Conservation (phyloP, 2,113 vertebrate species). For the Rhinoptilus africanus region DNA sequence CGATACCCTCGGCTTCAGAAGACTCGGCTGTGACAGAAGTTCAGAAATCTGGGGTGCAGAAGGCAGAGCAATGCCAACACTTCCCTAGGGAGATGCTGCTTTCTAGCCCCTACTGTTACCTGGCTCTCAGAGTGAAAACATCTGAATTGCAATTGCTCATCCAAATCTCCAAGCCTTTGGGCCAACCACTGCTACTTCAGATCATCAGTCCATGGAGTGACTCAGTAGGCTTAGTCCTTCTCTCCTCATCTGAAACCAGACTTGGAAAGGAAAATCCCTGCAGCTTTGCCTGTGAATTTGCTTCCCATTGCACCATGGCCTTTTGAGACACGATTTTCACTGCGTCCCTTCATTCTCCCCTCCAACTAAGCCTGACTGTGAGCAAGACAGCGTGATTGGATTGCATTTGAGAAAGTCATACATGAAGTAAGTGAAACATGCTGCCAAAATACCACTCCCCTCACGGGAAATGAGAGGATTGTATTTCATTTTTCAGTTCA, state of each 20-base stretch:
- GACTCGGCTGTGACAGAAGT: background rate
- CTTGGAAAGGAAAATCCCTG: background rate
- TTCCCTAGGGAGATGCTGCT: background rate
- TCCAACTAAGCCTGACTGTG: background rate
- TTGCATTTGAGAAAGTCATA: background rate
- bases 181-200: background rate
- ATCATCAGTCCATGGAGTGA: background rate
- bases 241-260: background rate
- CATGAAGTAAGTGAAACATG: fast-evolving
- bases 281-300: background rate
- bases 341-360: background rate
- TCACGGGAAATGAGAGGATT: background rate
- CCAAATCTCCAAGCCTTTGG: background rate
- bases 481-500: background rate
- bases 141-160: background rate
- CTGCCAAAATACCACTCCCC: background rate
- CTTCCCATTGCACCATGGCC: background rate
- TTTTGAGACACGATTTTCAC: background rate
- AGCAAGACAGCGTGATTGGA: background rate
- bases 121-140: background rate
- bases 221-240: background rate
- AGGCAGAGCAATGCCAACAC: background rate
- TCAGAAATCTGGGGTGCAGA: background rate
- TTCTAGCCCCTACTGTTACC: background rate
- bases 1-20: background rate